Evolutionary conservation across 2,888 invertebrate genomes (phyloP).

Genomic region (Muschampia plurimacula): DNA sequence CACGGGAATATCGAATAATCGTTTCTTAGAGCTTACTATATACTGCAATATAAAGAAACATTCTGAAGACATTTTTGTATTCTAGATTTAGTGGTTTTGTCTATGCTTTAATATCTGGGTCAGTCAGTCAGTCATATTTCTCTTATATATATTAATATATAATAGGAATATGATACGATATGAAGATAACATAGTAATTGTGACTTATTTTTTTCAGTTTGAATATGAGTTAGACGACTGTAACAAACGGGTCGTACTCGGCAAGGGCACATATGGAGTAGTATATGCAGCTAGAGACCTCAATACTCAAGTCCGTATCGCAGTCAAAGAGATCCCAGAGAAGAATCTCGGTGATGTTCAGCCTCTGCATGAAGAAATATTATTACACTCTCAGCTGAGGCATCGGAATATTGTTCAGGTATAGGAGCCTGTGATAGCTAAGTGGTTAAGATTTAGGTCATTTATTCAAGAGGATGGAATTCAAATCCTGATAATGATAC

Average conservation of each 20-base stretch:
- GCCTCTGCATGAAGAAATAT: constrained; percentile 99
- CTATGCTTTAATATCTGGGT: too few relatives aligned
- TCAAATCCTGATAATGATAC: background rate
- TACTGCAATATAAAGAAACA: too few relatives aligned
- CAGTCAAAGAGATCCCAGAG: constrained; percentile 99
- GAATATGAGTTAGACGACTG: constrained; percentile 98
- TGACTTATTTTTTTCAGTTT: constrained; percentile 83
- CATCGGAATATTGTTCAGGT: constrained; percentile 98
- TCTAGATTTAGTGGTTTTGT: too few relatives aligned
- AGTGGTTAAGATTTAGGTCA: background rate
- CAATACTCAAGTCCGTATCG: constrained; percentile 97
- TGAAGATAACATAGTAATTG: too few relatives aligned
- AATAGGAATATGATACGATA: too few relatives aligned
- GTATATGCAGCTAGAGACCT: constrained; percentile 98
- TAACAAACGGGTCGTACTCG: constrained; percentile 93
- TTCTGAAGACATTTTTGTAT: too few relatives aligned
- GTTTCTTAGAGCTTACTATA: too few relatives aligned
- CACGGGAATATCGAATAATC: too few relatives aligned
- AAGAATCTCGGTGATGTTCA: constrained; percentile 98
- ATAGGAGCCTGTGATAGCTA: too few relatives aligned
- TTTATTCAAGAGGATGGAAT: background rate
- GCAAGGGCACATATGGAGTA: constrained; percentile 97
- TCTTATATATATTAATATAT: too few relatives aligned
- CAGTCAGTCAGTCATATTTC: too few relatives aligned
- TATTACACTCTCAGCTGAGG: constrained; percentile 96